Conservation (phyloP, 2,797 vertebrate genomes). For the Hapalemur alaotrensis region DNA sequence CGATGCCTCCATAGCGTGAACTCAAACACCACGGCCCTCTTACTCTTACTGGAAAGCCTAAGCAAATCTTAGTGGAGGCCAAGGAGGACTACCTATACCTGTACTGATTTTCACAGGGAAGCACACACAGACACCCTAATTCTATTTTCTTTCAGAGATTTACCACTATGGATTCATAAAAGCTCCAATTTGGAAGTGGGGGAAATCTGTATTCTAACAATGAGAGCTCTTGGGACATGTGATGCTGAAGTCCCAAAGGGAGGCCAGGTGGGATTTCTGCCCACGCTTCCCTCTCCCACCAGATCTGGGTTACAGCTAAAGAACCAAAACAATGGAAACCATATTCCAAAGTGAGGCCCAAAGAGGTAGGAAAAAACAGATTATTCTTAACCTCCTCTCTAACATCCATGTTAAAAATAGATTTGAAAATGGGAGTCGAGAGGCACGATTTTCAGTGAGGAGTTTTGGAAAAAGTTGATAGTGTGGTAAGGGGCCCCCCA, state of each 20-base stretch:
- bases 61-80: background rate
- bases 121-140: background rate
- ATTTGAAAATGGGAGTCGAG: background rate
- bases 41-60: background rate
- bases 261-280: background rate
- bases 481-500: background rate
- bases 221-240: background rate
- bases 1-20: background rate
- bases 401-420: background rate
- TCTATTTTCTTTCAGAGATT: background rate
- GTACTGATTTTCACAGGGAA: background rate
- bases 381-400: background rate
- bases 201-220: background rate
- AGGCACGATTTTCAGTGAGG: background rate
- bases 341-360: background rate
- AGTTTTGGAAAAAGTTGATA: background rate
- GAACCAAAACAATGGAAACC: background rate
- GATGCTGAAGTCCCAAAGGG: background rate
- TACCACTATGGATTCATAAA: background rate
- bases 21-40: background rate
- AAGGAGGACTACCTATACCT: background rate
- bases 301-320: background rate
- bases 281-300: background rate
- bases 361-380: background rate
- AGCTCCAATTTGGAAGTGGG: background rate